Evolutionary conservation across 2,113 vertebrate genomes (phyloP), one percentile per base, ranked within the genome.

Genomic region (Montifringilla adamsi): DNA sequence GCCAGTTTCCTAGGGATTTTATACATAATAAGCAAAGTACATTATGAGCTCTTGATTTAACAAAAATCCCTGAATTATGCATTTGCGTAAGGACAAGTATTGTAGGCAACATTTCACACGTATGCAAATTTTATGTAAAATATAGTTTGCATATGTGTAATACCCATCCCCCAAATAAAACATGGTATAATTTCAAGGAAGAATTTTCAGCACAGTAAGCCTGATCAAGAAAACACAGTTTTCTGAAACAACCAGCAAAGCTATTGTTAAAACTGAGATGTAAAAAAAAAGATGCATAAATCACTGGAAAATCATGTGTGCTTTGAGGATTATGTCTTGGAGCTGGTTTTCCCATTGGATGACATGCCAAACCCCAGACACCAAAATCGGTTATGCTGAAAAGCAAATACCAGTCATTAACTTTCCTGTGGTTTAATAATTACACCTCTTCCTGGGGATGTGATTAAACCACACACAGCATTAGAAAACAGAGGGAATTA

Each of bases 361-460:
- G 67, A 85, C 74, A 93, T 69, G 89, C 97, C 97, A 98, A 97
- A 96, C 87, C 95, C 92, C 27, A 95, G 94, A 97, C 97, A 97
- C 96, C 84, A 55, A 97, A 97, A 97, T 90, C 92, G 95, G 83
- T 95, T 96, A 91, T 64, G 78, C 37, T 94, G 91, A 82, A 84
- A 80, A 97, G 93, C 94, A 96, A 98, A 97, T 89, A 96, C 76
- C 94, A 97, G 89, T 96, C 90, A 96, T 97, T 97, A 98, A 97
- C 93, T 97, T 98, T 96, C 95, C 96, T 96, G 97, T 96, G 97
- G 96, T 96, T 98, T 98, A 97, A 98, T 97, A 98, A 97, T 97
- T 97, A 96, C 83, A 93, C 91, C 83, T 97, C 95, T 97, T 98
- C 96, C 97, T 89, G 92, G 77, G 96, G 89, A 96, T 95, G 87